Conservation (phyloP, 1,140 invertebrate genomes). For the Cydia pomonella region DNA sequence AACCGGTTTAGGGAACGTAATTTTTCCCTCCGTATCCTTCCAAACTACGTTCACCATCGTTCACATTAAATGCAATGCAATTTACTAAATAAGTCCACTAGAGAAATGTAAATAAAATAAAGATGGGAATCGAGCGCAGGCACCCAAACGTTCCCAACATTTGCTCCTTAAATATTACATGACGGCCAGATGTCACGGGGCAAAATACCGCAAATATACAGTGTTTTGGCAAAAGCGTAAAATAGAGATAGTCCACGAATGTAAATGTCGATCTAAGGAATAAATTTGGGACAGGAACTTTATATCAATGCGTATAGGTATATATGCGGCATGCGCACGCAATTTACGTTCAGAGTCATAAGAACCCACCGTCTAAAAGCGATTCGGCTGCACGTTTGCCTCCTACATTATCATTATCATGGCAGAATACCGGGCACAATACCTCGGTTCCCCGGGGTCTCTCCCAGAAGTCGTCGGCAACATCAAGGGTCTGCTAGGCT, state of each 20-base stretch:
- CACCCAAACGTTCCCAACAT: constrained; percentile 7
- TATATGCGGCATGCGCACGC: too few relatives aligned
- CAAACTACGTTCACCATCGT: too few relatives aligned
- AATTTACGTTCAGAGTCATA: too few relatives aligned
- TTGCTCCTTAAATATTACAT: constrained; percentile 18
- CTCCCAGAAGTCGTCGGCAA: too few relatives aligned
- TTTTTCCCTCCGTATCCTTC: too few relatives aligned
- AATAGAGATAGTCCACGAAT: background rate
- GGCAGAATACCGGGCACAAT: too few relatives aligned
- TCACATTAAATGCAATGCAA: constrained; percentile 12
- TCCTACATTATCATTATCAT: too few relatives aligned
- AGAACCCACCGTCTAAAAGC: too few relatives aligned
- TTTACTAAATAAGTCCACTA: constrained; percentile 17
- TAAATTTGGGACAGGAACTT: background rate
- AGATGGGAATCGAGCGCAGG: background rate
- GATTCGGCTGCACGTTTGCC: too few relatives aligned
- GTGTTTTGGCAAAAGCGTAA: background rate
- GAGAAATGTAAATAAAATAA: constrained; percentile 30
- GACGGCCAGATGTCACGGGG: background rate
- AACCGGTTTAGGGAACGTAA: too few relatives aligned
- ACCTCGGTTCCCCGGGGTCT: too few relatives aligned
- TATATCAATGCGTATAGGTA: background rate
- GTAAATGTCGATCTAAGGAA: background rate
- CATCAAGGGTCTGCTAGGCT: too few relatives aligned
- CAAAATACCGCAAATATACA: background rate